Evolutionary conservation across 2,113 vertebrate genomes (phyloP), one percentile per base, ranked within the genome.

Genomic region (Phoxinus phoxinus): DNA sequence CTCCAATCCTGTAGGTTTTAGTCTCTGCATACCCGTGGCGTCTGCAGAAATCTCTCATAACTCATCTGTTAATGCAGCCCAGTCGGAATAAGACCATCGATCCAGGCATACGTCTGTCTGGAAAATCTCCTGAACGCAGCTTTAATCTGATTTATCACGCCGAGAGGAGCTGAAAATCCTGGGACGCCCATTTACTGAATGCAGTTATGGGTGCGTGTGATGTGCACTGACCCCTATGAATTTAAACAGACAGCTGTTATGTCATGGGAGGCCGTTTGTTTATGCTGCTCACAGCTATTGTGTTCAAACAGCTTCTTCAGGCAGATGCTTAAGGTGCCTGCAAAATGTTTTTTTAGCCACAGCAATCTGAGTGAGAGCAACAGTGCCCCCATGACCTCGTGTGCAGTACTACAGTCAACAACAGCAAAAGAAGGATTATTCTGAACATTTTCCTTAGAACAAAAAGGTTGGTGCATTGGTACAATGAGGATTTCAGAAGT

Each of bases 331-430:
- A 27, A 86, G 81, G 65, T 77, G 65, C 79, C 82, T 13, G 23
- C 51, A 73, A 73, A 84, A 15, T 76, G 48, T 75, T 79, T 79
- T 85, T 85, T 83, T 41, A 63, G 80, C 51, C 53, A 1, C 59
- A 61, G 21, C 32, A 41, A 67, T 73, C 53, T 84, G 58, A 88
- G 69, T 85, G 93, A 92, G 87, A 91, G 83, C 90, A 89, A 94
- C 92, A 95, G 93, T 91, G 94, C 94, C 94, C 91, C 86, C 95
- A 93, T 89, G 92, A 90, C 85, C 63, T 92, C 89, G 72, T 27
- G 85, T 65, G 35, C 56, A 86, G 76, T 84, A 90, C 77, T 90
- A 65, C 83, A 89, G 73, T 8, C 63, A 61, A 72, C 48, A 27
- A 51, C 73, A 41, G 35, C 67, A 51, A 32, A 48, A 53, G 19